Base-by-base conservation (phyloP, 1,140 invertebrate species). In the Solenopsis fugax region DNA sequence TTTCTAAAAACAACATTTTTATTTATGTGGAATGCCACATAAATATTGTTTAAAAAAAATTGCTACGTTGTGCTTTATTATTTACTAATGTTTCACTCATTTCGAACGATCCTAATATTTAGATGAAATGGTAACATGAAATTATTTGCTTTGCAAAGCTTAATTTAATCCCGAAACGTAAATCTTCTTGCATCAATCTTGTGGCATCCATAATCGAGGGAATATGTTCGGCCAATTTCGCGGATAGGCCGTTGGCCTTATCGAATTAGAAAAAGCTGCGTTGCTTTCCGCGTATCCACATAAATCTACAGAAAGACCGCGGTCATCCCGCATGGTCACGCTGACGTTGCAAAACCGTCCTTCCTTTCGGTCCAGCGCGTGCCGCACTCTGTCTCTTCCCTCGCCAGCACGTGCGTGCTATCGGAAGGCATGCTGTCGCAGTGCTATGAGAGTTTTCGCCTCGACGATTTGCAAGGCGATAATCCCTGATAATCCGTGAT, bases 341-440 rank as follows among this genome's bases (percentile, higher is more conserved):
- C 80, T 84, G 80, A 84, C 80, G 80, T 84, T 69, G 80, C 69
- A 84, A 69, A 84, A 84, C 21, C 48, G 58, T 73, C 52, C 54
- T 84, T 29, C n/a, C 54, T 84, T 82, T 84, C 41, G 56, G 69
- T 84, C 24, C 80, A 50, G 69, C 41, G 80, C 80, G 80, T 75
- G 69, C 60, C 54, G 9, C 54, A 41, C 24, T 24, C 34, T 67
- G 67, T 75, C 80, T 81, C 65, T 71, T 71, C 24, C 16, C 50
- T 52, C 21, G 37, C 52, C 37, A 58, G 37, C 78, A 81, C 13
- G 78, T 71, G 78, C 78, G 64, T 71, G 78, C 71, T 71, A 81
- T 81, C 78, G 29, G 48, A 81, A 54, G 48, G n/a, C 64, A 54
- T 13, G n/a, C 62, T 52, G 62, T 41, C 77, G 45, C n/a, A 67